Base-by-base conservation (phyloP, 1,140 invertebrate species). In the Lasioglossum albipes region DNA sequence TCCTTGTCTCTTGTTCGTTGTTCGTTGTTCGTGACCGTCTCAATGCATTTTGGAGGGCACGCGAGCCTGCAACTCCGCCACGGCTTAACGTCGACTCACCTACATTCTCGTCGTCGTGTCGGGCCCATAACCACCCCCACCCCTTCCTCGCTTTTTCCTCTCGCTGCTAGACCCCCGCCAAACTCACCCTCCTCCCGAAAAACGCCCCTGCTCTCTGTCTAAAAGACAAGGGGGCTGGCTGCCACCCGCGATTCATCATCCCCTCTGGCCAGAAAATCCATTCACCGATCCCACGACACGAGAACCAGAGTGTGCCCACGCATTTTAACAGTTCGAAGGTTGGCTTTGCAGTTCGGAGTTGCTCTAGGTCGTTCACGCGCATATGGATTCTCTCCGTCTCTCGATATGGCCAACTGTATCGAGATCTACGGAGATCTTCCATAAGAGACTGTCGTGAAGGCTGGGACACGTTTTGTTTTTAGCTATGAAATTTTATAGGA, bases 81-180 rank as follows among this genome's bases (percentile, higher is more conserved):
- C 87, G 89, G 91, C 90, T 92, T 92, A 91, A 88, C 90, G 41
- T 85, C 36, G 82, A 54, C 75, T 89, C 89, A 89, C 89, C 89
- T 89, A 90, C 87, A 90, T 90, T 87, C 75, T 52, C 59, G 42
- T 61, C 27, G 64, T 16, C 52, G 61, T 45, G 84, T 81, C 36
- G 36, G 36, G 77, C 77, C 36, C 41, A 57, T 31, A 59, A 27
- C 86, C 84, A 87, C 77, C 84, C 70, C 73, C 69, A 75, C 62
- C 62, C 13, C 27, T 2, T 2, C 9, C 75, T 41, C 74, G 22
- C 41, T 61, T 70, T 84, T 80, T 70, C 59, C 69, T 62, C 18
- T 2, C 62, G 31, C 41, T 1, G 41, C 18, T 67, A 68, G 59
- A 76, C 71, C 61, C 71, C 45, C 70, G 36, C 18, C 7, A 45